Evolutionary conservation across 2,888 invertebrate genomes (phyloP), one percentile per base, ranked within the genome.

Genomic region (Agrochola circellaris): DNA sequence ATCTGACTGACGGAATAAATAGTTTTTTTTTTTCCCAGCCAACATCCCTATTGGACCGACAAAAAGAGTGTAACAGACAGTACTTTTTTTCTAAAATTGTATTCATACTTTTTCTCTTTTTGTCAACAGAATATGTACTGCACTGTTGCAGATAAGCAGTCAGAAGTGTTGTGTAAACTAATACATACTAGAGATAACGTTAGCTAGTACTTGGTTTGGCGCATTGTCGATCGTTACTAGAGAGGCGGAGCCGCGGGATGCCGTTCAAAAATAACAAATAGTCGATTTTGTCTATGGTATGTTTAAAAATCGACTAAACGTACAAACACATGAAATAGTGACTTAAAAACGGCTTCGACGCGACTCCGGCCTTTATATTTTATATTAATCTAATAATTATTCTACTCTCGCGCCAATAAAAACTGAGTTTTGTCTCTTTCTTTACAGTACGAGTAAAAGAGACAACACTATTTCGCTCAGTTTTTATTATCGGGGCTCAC

Each of bases 101-200:
- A 38, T 64, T 72, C 0, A 72, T n/a, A 4, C 34, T 61, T 66
- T 61, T 61, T 78, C 58, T 88, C 26, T 87, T 23, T 86, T 87
- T 87, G 77, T 87, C 83, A 69, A n/a, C 93, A 95, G 94, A 92
- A 90, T 92, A 90, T 85, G 86, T 79, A 85, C 93, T 92, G 93
- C 94, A 86, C 61, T 85, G 77, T 89, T 89, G 94, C 94, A 92
- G 94, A 87, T 82, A 86, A 87, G 87, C 87, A 83, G 90, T 88
- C 88, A 88, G 90, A 89, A 90, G 93, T 93, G 94, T 93, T 93
- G 93, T 94, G 93, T 90, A 91, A 92, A 91, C 87, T 90, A 87
- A 88, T 88, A 89, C 84, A 86, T 93, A 93, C 88, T 90, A 89
- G 88, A 79, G 71, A 81, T 92, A 90, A 89, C 58, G 68, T 81